Evolutionary conservation across 1,140 invertebrate genomes (phyloP).

Genomic region (Reticulitermes speratus): DNA sequence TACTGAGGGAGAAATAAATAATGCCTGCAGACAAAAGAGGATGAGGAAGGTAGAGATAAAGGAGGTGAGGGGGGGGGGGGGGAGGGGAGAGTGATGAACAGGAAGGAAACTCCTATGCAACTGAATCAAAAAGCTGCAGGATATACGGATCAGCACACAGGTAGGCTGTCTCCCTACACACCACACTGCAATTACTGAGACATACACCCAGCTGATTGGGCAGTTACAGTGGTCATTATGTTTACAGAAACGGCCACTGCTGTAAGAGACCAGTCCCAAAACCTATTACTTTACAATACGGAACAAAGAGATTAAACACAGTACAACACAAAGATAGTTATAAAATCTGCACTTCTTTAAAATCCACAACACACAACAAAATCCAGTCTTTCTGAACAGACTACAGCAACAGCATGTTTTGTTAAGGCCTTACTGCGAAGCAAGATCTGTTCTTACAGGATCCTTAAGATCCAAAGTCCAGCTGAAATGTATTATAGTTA

Average conservation of each 20-base stretch:
- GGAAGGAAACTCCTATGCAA: constrained; percentile 6
- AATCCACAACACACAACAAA: too few relatives aligned
- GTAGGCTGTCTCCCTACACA: not conserved
- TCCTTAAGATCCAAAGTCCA: too few relatives aligned
- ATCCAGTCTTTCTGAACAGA: too few relatives aligned
- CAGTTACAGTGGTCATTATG: not conserved
- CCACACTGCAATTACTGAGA: not conserved
- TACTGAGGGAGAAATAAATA: too few relatives aligned
- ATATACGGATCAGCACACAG: constrained; percentile 3
- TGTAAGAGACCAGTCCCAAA: not conserved
- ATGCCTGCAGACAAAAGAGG: not conserved
- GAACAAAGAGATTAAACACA: too few relatives aligned
- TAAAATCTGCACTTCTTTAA: too few relatives aligned
- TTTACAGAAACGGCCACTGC: not conserved
- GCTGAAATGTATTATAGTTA: too few relatives aligned
- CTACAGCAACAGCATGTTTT: too few relatives aligned
- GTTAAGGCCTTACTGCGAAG: too few relatives aligned
- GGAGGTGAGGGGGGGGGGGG: not conserved
- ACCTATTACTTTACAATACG: too few relatives aligned
- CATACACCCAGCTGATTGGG: constrained; percentile 7
- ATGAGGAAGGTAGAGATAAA: not conserved
- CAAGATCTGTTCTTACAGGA: too few relatives aligned
- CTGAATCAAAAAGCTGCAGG: constrained; percentile 1
- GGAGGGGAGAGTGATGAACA: not conserved
- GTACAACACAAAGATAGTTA: too few relatives aligned